These are phyloP conservation scores for Alouatta palliata DNA, from an alignment of 2,113 vertebrate species.

Conservation along the genomic window DNA sequence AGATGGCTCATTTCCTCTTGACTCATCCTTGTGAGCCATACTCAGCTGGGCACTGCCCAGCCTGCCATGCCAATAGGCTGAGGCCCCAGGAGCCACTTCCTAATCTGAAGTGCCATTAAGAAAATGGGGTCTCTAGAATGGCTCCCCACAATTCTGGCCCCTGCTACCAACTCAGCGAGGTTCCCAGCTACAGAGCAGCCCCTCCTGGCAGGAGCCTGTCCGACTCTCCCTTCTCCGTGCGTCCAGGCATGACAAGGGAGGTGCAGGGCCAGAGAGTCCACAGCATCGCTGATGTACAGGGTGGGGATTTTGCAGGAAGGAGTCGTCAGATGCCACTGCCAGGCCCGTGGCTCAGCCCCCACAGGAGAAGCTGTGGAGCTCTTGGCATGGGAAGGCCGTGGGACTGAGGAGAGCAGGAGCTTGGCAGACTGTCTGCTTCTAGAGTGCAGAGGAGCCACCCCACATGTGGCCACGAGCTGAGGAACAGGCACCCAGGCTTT, in stretches of 20 bases:
- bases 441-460: too few species aligned
- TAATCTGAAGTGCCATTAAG: too few species aligned
- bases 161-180: not conserved
- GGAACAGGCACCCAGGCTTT: not conserved
- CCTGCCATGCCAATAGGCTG: too few species aligned
- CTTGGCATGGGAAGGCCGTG: not conserved
- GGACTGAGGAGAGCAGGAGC: not conserved
- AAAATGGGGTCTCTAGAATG: not conserved
- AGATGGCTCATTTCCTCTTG: not conserved
- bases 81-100: not conserved
- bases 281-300: too few species aligned
- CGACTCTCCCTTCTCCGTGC: accelerated
- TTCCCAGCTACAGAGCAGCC: not conserved
- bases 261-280: not conserved
- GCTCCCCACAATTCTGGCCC: not conserved
- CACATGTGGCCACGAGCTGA: not conserved
- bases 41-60: not conserved
- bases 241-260: not conserved
- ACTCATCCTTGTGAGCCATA: not conserved
- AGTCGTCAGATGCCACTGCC: too few species aligned
- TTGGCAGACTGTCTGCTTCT: not conserved
- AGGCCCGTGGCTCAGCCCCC: not conserved
- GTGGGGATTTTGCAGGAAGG: too few species aligned
- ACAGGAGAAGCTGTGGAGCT: not conserved
- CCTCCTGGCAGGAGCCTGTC: not conserved